Conservation (phyloP, 2,888 invertebrate species). For the Lottia scabra region DNA sequence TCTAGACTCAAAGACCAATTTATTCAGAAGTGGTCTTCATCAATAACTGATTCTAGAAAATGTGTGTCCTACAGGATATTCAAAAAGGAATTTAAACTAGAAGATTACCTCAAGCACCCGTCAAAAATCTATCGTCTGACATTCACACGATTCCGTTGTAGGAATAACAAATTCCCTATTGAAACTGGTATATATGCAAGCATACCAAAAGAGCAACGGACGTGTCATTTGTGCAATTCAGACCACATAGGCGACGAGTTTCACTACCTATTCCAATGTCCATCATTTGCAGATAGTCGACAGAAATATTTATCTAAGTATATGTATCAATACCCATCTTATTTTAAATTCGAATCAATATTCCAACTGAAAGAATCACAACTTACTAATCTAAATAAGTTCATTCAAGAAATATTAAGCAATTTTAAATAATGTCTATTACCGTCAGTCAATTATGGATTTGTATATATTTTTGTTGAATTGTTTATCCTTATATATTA, state of each 20-base stretch:
- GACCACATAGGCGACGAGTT: background rate
- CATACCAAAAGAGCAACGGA: background rate
- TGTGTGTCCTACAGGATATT: background rate
- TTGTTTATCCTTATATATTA: no score
- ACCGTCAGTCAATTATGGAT: no score
- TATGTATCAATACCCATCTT: no score
- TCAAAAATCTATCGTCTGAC: background rate
- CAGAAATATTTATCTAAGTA: no score
- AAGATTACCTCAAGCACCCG: background rate
- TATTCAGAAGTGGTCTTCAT: background rate
- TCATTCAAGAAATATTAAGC: no score
- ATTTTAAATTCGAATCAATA: no score
- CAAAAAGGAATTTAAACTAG: background rate
- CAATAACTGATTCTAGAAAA: background rate
- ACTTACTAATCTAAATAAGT: no score
- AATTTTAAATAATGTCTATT: no score
- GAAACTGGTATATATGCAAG: background rate
- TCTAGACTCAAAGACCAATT: background rate
- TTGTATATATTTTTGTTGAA: no score
- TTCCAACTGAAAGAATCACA: no score
- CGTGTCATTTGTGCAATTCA: background rate
- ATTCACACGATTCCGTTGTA: background rate
- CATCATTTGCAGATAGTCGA: background rate
- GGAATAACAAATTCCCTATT: background rate
- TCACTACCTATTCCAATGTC: background rate